phyloP scores from a whole-genome alignment of 64 coral and sea anemone genomes.

The Stichodactyla helianthus region DNA sequence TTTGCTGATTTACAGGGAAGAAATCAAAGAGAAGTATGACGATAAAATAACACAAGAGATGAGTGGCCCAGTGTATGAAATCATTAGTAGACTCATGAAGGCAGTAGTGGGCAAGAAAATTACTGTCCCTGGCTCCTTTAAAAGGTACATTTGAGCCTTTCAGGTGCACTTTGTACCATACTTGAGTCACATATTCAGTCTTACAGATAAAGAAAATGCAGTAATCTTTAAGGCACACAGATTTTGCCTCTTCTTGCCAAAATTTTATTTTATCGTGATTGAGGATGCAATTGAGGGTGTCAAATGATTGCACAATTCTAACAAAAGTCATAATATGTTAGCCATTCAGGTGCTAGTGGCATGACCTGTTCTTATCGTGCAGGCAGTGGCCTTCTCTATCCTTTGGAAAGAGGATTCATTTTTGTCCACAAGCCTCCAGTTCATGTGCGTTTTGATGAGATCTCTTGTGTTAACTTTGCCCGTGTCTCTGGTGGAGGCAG shows the following conservation, averaged over 20 bases:
- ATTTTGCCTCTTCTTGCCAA: too few relatives aligned
- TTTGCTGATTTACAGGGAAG: constrained; percentile 57
- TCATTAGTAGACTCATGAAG: constrained; percentile 88
- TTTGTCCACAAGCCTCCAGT: constrained; percentile 96
- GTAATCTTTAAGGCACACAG: too few relatives aligned
- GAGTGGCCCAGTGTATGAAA: constrained; percentile 96
- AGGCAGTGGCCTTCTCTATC: constrained; percentile 91
- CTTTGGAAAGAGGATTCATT: constrained; percentile 94
- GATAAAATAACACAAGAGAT: constrained; percentile 87
- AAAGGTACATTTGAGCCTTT: constrained; percentile 39
- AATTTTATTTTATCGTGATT: too few relatives aligned
- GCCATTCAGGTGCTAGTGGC: constrained; percentile 64
- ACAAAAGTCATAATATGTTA: background rate
- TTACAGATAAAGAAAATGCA: too few relatives aligned
- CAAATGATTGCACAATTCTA: background rate
- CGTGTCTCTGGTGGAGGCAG: constrained; percentile 89
- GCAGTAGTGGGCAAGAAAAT: constrained; percentile 91
- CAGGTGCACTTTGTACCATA: too few relatives aligned
- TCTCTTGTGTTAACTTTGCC: constrained; percentile 93
- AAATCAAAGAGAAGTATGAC: constrained; percentile 86
- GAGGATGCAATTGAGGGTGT: too few relatives aligned
- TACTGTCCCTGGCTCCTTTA: constrained; percentile 92
- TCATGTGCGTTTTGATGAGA: constrained; percentile 93
- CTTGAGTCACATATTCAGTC: too few relatives aligned
- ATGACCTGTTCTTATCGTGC: constrained; percentile 91